phyloP scores from a whole-genome alignment of 2,888 invertebrate genomes.

The Drosophila merina region DNA sequence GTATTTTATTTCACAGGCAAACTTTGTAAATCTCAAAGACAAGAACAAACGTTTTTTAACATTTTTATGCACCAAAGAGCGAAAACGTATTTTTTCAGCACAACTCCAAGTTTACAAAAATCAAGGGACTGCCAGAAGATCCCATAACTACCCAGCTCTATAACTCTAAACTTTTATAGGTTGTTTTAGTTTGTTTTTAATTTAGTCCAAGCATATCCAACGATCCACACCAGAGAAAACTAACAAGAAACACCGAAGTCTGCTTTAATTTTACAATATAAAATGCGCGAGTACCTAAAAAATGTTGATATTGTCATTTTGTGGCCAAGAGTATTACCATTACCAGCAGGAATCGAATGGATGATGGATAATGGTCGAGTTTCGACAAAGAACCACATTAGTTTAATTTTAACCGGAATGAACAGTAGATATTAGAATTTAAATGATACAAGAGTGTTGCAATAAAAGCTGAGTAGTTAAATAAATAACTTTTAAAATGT shows the following conservation, averaged over 20 bases:
- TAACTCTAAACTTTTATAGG: conserved; percentile 52
- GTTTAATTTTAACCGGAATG: conserved; percentile 50
- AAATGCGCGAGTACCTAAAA: conserved; percentile 67
- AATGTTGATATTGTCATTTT: conserved; percentile 41
- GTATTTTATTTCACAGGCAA: conserved; percentile 79
- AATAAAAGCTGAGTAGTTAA: conserved; percentile 38
- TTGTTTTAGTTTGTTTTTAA: conserved; percentile 54
- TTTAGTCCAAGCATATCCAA: conserved; percentile 62
- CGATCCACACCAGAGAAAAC: conserved; percentile 51
- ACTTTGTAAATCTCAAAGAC: conserved; percentile 65
- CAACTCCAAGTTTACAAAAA: conserved; percentile 32
- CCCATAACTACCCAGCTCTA: conserved; percentile 36
- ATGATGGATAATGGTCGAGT: conserved; percentile 24
- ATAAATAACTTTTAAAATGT: not conserved
- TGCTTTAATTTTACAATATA: conserved; percentile 54
- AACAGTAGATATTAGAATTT: conserved; percentile 45
- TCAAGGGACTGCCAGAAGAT: conserved; percentile 17
- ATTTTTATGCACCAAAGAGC: conserved; percentile 42
- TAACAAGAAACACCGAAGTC: conserved; percentile 53
- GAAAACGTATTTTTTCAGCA: conserved; percentile 66
- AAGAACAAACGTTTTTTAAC: conserved; percentile 15
- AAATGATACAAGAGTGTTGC: conserved; percentile 39
- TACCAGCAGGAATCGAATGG: conserved; percentile 38
- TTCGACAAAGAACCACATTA: conserved; percentile 35
- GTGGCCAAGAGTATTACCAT: conserved; percentile 44